Conservation (phyloP, 2,113 vertebrate genomes). For the Pontoporia blainvillei region DNA sequence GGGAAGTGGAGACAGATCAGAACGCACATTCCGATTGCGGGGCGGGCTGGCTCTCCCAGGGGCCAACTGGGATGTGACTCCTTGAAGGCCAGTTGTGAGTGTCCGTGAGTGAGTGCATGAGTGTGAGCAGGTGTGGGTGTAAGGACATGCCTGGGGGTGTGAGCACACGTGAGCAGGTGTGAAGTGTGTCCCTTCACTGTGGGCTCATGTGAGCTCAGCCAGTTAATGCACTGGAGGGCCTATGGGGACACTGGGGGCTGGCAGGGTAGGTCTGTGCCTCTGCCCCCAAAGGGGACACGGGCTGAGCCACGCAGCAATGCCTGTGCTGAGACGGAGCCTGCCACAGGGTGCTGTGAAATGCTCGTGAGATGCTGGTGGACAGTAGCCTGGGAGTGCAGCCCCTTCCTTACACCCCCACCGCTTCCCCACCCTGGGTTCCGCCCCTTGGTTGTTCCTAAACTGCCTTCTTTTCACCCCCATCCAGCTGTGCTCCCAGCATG, state of each 20-base stretch:
- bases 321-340: accelerated
- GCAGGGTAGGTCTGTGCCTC: not conserved
- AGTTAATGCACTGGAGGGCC: accelerated
- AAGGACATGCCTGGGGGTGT: not conserved
- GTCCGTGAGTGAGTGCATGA: not conserved
- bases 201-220: accelerated
- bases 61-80: not conserved
- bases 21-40: accelerated
- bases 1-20: not conserved
- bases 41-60: not conserved
- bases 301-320: not conserved
- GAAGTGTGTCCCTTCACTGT: accelerated
- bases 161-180: not conserved
- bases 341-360: not conserved
- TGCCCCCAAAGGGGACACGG: not conserved
- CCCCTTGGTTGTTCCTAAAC: not conserved
- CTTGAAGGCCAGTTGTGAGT: not conserved
- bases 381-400: accelerated
- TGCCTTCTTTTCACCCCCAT: not conserved
- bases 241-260: not conserved
- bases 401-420: not conserved
- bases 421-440: accelerated
- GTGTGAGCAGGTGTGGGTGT: no score
- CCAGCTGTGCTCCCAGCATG: not conserved
- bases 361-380: not conserved